A percentile compares a stretch with the other conserved stretches of the same genome.
Evolutionary conservation across 2,888 invertebrate species (phyloP).

Genomic region (Blomia tropicalis): DNA sequence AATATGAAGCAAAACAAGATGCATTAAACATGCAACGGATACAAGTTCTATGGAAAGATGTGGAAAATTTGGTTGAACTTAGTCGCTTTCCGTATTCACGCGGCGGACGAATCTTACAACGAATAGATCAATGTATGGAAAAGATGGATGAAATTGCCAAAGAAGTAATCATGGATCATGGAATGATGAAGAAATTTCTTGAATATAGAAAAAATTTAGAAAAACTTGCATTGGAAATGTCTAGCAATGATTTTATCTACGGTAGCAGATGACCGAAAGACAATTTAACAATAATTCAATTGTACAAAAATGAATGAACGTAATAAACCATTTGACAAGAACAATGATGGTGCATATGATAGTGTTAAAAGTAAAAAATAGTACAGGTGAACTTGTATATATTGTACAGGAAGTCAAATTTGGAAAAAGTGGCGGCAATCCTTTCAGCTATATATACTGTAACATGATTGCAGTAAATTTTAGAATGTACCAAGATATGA

Average conservation of each 20-base stretch:
- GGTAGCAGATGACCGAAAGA: no score
- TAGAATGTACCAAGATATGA: no score
- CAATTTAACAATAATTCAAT: no score
- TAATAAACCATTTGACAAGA: neutral
- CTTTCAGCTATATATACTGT: no score
- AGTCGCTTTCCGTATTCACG: neutral
- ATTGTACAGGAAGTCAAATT: no score
- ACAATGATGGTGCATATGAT: no score
- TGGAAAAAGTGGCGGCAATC: no score
- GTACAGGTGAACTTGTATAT: no score
- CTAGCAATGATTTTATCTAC: neutral
- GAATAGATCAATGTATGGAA: conserved; percentile 3
- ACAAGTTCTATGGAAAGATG: neutral
- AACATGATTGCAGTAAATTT: no score
- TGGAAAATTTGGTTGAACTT: conserved; percentile 4
- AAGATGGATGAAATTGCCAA: conserved; percentile 5
- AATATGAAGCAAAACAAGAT: neutral
- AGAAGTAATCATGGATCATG: neutral
- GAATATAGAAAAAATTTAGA: neutral
- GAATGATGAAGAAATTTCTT: neutral
- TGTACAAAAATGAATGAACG: no score
- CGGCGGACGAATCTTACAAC: conserved; percentile 9
- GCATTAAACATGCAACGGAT: neutral
- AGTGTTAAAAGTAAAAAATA: no score
- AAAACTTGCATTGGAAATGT: neutral